These are phyloP conservation scores for Chironomus tepperi DNA, from an alignment of 1,140 invertebrate genomes.

Conservation along the genomic window DNA sequence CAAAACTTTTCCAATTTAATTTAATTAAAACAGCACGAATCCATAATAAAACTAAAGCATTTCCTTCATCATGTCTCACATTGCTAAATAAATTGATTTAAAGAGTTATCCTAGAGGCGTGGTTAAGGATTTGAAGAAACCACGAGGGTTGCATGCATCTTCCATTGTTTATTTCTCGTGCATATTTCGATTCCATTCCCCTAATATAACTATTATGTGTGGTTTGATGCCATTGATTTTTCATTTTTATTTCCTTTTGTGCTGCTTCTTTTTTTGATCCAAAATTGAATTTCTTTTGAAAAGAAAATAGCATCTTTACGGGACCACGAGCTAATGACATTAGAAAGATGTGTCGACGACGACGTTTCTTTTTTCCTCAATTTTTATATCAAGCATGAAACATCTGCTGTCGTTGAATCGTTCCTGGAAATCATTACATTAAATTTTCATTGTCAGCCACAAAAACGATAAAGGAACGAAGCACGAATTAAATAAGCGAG, in stretches of 20 bases:
- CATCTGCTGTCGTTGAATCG: neutral
- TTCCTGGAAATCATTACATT: constrained; percentile 7
- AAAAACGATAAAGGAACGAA: neutral
- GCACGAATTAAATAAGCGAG: neutral
- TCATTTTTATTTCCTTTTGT: neutral
- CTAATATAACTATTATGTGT: neutral
- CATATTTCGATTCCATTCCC: neutral
- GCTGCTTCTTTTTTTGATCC: neutral
- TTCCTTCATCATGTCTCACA: too few relatives aligned
- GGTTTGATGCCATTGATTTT: neutral
- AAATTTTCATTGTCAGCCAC: neutral
- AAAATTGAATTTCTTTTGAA: neutral
- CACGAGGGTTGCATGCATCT: too few relatives aligned
- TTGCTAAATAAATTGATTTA: too few relatives aligned
- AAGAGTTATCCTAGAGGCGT: neutral
- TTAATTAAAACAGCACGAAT: too few relatives aligned
- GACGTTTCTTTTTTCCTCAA: neutral
- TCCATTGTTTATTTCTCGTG: too few relatives aligned
- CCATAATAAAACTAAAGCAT: too few relatives aligned
- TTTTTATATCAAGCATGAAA: neutral
- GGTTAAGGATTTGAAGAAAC: neutral
- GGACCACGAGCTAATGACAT: neutral
- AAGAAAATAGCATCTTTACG: too few relatives aligned
- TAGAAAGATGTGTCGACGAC: neutral
- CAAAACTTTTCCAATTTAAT: too few relatives aligned